Percentiles rank a stretch among this genome's conserved stretches.
These are phyloP conservation scores for Neomonachus schauinslandi DNA, from an alignment of 2,113 vertebrate species.

Conservation along the genomic window DNA sequence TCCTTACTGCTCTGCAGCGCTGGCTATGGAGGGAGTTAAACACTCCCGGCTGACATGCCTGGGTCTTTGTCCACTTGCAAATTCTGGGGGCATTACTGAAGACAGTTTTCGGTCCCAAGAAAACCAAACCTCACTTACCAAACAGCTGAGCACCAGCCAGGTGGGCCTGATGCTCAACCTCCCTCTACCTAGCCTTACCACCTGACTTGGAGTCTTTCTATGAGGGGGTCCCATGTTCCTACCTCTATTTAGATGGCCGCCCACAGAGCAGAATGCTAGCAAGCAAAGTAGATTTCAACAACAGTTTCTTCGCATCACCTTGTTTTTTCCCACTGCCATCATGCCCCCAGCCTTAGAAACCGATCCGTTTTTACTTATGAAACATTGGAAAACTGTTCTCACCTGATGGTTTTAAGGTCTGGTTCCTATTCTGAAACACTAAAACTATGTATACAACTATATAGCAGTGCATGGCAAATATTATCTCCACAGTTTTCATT, in stretches of 20 bases:
- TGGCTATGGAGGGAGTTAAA: not conserved
- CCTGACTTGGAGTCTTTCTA: not conserved
- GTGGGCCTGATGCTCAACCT: not conserved
- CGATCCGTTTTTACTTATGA: not conserved
- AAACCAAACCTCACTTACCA: not conserved
- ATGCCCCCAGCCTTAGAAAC: not conserved
- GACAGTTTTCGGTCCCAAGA: not conserved
- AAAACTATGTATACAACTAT: not conserved
- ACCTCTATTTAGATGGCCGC: conserved; percentile 4
- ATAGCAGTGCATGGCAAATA: not conserved
- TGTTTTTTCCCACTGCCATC: not conserved
- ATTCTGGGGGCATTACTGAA: not conserved
- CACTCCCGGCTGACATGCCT: not conserved
- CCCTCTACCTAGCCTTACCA: not conserved
- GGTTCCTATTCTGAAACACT: not conserved
- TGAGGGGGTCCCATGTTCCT: not conserved
- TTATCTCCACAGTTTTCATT: not conserved
- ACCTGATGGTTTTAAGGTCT: not conserved
- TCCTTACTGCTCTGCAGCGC: not conserved
- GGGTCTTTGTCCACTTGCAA: not conserved
- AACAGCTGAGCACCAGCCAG: not conserved
- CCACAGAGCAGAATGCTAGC: not conserved
- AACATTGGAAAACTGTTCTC: not conserved
- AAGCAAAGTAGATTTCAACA: not conserved
- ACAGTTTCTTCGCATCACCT: not conserved